phyloP scores from a whole-genome alignment of 2,113 vertebrate genomes.

The Entomyzon cyanotis region DNA sequence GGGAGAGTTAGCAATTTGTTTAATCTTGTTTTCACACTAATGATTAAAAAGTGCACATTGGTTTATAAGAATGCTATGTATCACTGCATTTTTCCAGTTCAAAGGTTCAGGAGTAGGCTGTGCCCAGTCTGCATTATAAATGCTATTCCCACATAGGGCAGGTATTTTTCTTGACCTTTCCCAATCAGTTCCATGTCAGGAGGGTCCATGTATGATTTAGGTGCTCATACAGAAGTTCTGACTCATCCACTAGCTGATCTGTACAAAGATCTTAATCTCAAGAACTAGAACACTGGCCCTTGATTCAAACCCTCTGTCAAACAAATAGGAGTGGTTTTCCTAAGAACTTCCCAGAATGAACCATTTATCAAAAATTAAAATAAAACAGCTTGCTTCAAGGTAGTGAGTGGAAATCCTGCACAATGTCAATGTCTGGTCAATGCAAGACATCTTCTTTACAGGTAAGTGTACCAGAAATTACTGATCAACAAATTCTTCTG shows the following conservation, averaged over 20 bases:
- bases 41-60: background rate
- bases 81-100: background rate
- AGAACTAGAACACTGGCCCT: background rate
- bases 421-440: background rate
- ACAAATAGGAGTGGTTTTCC: background rate
- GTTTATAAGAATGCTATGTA: background rate
- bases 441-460: background rate
- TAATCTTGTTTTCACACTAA: background rate
- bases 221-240: background rate
- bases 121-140: background rate
- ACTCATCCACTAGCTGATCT: background rate
- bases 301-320: background rate
- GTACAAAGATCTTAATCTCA: background rate
- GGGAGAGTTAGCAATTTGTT: background rate
- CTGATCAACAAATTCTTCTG: background rate
- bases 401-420: background rate
- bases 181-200: background rate
- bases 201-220: background rate
- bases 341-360: background rate
- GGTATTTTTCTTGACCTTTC: background rate
- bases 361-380: background rate
- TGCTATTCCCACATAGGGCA: fast-evolving
- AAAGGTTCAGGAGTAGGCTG: background rate
- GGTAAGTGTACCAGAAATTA: background rate
- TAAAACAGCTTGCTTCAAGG: background rate